phyloP scores from a whole-genome alignment of 2,888 invertebrate species.

The Salticus scenicus region DNA sequence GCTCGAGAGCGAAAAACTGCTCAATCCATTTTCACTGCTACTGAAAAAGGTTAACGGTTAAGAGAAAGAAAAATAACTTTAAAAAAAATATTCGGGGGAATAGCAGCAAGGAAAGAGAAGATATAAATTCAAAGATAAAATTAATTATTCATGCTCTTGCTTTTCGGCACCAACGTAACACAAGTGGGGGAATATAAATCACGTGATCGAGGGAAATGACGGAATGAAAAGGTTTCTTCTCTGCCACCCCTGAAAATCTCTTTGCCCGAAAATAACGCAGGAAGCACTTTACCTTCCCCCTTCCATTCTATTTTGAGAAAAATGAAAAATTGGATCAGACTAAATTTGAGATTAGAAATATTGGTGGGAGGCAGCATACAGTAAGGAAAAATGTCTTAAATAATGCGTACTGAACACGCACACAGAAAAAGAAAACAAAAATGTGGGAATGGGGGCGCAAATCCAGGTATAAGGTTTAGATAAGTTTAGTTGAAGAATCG shows the following conservation, averaged over 20 bases:
- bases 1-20: constrained; percentile 12
- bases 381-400: neutral
- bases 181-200: constrained; percentile 19
- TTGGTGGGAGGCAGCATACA: neutral
- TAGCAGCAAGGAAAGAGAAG: neutral
- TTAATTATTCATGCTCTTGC: constrained; percentile 19
- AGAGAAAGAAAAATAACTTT: constrained; percentile 2
- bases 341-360: constrained; percentile 17
- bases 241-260: constrained; percentile 1
- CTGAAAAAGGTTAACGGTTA: constrained; percentile 13
- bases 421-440: neutral
- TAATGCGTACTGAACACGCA: neutral
- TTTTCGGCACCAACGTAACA: constrained; percentile 17
- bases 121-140: constrained; percentile 17
- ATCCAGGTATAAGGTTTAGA: too few species aligned
- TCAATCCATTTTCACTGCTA: constrained; percentile 5
- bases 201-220: constrained; percentile 1
- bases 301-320: neutral
- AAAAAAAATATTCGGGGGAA: neutral
- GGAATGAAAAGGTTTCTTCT: constrained; percentile 12
- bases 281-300: neutral
- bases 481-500: too few species aligned
- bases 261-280: neutral
- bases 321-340: constrained; percentile 12
- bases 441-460: too few species aligned